Base-by-base conservation (phyloP, 2,888 invertebrate species). In the Drosophila infuscata region DNA sequence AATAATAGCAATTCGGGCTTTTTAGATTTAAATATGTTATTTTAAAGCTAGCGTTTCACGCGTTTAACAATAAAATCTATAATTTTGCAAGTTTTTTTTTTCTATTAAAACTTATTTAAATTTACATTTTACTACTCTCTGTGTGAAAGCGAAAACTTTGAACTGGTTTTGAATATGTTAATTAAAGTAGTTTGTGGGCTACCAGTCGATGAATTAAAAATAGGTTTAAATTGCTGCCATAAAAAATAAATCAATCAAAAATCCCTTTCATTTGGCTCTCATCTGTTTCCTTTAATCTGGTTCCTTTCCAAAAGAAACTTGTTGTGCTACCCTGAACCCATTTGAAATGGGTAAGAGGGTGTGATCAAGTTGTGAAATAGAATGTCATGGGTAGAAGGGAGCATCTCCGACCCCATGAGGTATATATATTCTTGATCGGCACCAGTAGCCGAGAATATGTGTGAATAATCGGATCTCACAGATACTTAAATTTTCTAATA, bases 121-220 rank as follows among this genome's bases (percentile, higher is more conserved):
- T 58, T 41, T 46, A 52, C 29, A 20, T 32, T 32, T 43, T 20
- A 20, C 15, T 32, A 8, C 33, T 46, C 33, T 66, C 38, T 56
- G 54, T 63, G 59, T 66, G 63, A 80, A 74, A 71, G 74, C 68
- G 70, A 80, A 74, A 70, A 17, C 53, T 35, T 30, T 30, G 29
- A 70, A 76, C 70, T n/a, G 56, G 80, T 66, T 76, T 68, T 29
- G 1, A 35, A 36, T 59, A 68, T 75, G 68, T 36, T 33, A 75
- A 75, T 70, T 59, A 3, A 48, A 30, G 33, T 54, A 71, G 54
- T 71, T 83, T 83, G 12, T 74, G 74, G 76, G 69, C 70, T 68
- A 75, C 25, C 25, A 49, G 9, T 8, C 15, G 3, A 15, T 43
- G 46, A 17, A 15, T 30, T 25, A 9, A 12, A 35, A 8, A 35